A percentile compares a stretch with the other conserved stretches of the same genome.
Conservation (phyloP, 2,888 invertebrate species). For the Philhelius pedissequus region DNA sequence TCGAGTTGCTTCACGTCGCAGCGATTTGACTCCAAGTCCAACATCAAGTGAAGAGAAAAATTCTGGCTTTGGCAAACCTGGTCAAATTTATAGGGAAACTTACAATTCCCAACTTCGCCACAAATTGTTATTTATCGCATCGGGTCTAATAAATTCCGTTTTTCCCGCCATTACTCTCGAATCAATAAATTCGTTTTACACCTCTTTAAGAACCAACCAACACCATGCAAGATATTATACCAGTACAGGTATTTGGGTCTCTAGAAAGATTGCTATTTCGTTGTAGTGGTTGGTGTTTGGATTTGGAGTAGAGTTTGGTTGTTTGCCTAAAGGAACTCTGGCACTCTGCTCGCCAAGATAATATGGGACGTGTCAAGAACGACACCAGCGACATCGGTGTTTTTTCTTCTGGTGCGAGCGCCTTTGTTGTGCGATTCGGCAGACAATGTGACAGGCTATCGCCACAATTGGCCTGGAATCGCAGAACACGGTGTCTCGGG, state of each 20-base stretch:
- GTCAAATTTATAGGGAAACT: conserved; percentile 63
- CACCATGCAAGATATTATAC: conserved; percentile 2
- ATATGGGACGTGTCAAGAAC: conserved; percentile 56
- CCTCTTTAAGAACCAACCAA: conserved; percentile 48
- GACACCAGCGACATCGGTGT: conserved; percentile 34
- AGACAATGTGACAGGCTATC: conserved; percentile 67
- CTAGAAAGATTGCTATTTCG: not conserved
- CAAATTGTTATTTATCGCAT: conserved; percentile 68
- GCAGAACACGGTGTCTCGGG: conserved; percentile 30
- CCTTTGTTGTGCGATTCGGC: conserved; percentile 64
- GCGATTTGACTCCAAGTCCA: not conserved
- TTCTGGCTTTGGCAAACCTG: conserved; percentile 6
- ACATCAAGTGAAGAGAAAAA: not conserved
- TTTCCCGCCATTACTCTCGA: conserved; percentile 66
- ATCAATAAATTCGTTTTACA: conserved; percentile 69
- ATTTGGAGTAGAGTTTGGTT: not conserved
- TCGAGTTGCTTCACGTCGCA: not conserved
- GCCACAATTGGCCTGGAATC: conserved; percentile 58
- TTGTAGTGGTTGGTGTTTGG: not conserved
- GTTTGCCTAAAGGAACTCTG: conserved; percentile 8
- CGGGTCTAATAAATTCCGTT: conserved; percentile 61
- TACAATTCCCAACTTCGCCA: conserved; percentile 62
- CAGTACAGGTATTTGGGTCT: too few species aligned
- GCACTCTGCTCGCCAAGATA: not conserved
- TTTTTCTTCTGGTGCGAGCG: conserved; percentile 33